phyloP scores from a whole-genome alignment of 2,113 vertebrate species.

The Ageneiosus marmoratus region DNA sequence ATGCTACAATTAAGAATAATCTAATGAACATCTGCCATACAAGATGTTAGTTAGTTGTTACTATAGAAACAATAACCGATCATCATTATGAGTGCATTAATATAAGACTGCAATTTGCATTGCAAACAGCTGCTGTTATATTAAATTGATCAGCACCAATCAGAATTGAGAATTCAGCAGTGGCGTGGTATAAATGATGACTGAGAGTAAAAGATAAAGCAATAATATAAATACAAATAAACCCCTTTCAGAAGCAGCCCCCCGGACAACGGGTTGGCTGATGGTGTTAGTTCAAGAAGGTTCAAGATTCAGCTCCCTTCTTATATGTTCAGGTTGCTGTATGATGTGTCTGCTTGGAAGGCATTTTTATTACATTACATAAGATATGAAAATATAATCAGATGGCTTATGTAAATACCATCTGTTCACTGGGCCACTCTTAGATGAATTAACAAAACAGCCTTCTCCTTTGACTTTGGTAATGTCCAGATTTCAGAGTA shows the following conservation, averaged over 20 bases:
- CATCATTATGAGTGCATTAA: neutral
- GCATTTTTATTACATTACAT: neutral
- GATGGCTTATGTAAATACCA: constrained; percentile 20
- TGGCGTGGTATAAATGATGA: neutral
- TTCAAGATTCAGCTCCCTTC: neutral
- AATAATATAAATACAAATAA: neutral
- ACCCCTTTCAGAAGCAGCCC: neutral
- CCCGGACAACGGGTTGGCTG: neutral
- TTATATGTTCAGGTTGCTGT: neutral
- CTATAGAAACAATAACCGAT: neutral
- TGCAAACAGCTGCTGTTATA: neutral
- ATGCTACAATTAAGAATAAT: neutral
- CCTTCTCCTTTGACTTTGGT: neutral
- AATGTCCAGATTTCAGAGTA: neutral
- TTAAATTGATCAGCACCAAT: neutral
- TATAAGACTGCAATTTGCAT: neutral
- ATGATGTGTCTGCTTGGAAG: neutral
- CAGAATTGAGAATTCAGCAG: neutral
- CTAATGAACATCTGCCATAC: neutral
- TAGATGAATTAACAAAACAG: constrained; percentile 2
- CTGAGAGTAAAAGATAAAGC: neutral
- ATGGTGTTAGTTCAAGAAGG: neutral
- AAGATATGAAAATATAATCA: constrained; percentile 15
- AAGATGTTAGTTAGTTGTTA: neutral
- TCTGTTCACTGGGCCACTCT: constrained; percentile 8